Evolutionary conservation across 2,113 vertebrate genomes (phyloP), one percentile per base, ranked within the genome.

Genomic region (Numenius arquata): DNA sequence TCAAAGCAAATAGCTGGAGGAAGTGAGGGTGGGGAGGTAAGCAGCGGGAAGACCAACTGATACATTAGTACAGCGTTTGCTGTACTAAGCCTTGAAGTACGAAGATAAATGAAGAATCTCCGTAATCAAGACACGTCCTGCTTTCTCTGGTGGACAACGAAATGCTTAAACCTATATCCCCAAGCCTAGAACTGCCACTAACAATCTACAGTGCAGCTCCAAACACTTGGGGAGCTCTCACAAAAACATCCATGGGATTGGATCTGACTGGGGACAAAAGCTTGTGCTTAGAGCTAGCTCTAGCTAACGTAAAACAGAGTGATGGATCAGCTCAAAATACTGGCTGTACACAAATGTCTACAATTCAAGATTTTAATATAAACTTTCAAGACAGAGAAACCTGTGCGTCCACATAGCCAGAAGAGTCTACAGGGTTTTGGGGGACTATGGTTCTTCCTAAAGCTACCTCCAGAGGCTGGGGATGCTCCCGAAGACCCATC

Each of bases 1-100:
- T 93, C 90, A 91, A 93, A 96, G 86, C 76, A 96, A 97, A 97
- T 85, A 94, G 66, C 77, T 59, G 74, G 86, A 85, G 94, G 88
- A 94, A 94, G 90, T 67, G 75, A 80, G 55, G 55, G 62, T 82
- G 62, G 58, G 53, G 84, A 89, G 72, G 82, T 22, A 90, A 89
- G 86, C 85, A 78, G 90, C 1, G 0, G 43, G 75, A 94, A 81
- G 40, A 95, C 43, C 73, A 79, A 30, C 58, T 32, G 70, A 91
- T 74, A 36, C 41, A 26, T 95, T 95, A 23, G 48, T 77, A 79
- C 82, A 87, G 29, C 27, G 0, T 75, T 95, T 88, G 45, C 65
- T 85, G n/a, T 70, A 70, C 87, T 61, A 75, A 84, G 72, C 43
- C 88, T 87, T 67, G 73, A 78, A 48, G 36, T 16, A 89, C 61